Evolutionary conservation across 1,140 invertebrate species (phyloP), one percentile per base, ranked within the genome.

Genomic region (Ceratitis capitata): DNA sequence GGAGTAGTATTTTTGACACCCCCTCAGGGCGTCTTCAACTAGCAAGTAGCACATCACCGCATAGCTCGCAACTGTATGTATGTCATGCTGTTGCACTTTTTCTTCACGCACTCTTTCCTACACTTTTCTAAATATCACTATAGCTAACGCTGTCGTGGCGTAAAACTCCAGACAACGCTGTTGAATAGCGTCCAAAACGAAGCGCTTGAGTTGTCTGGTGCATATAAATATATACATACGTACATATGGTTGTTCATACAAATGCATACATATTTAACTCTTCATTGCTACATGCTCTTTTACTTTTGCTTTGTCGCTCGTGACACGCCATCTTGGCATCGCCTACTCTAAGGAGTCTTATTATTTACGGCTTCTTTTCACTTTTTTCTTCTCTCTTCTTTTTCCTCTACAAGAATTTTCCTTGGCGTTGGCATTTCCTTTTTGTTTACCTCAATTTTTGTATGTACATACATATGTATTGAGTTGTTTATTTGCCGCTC

Each of bases 401-500:
- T 42, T 61, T 47, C 14, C 9, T 14, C 19, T 9, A 78, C 39
- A 78, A 45, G 39, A 14, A 78, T 47, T 78, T 78, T 45, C 19
- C 6, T 9, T 78, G 69, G 12, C 42, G 12, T n/a, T 19, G 3
- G 64, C 9, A 39, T 78, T 78, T 78, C 69, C 6, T 47, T 78
- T n/a, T 78, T 78, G 39, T 45, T 64, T 45, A 14, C 14, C 23
- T 69, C 10, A 6, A 10, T 74, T 19, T 78, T 19, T 45, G 32
- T 12, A 23, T 26, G 69, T 2, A 29, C 12, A 26, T 29, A 26
- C 29, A 12, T 61, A 19, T 19, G 19, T 78, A 23, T n/a, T 45
- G n/a, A 45, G 69, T 45, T 45, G 19, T 45, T 78, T 78, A 78
- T 78, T 78, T 78, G 35, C 69, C 10, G 42, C 69, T 78, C 69